Evolutionary conservation across 2,797 vertebrate genomes (phyloP).

Genomic region (Falco berigora): DNA sequence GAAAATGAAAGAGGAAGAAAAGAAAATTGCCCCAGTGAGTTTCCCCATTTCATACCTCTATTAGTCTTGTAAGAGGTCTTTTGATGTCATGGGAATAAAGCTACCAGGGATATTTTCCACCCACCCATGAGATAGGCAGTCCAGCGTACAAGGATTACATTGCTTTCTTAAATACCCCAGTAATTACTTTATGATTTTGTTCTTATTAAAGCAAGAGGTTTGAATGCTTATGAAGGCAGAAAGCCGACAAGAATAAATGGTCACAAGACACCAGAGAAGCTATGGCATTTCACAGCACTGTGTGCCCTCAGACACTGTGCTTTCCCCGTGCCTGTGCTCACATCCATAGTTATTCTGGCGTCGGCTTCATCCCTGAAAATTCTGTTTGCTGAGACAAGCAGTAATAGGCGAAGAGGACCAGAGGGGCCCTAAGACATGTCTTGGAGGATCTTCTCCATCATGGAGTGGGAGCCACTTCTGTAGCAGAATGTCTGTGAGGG

Average conservation of each 20-base stretch:
- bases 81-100: background rate
- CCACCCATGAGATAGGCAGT: background rate
- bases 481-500: background rate
- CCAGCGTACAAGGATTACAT: background rate
- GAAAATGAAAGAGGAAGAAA: conserved; percentile 2
- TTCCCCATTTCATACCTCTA: background rate
- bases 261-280: background rate
- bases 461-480: background rate
- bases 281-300: background rate
- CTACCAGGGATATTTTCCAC: background rate
- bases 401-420: background rate
- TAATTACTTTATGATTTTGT: background rate
- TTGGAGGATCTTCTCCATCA: background rate
- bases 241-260: background rate
- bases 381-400: background rate
- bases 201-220: background rate
- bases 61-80: background rate
- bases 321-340: background rate
- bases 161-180: background rate
- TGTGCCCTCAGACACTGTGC: background rate
- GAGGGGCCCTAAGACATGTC: background rate
- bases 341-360: background rate
- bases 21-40: background rate
- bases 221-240: background rate
- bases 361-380: background rate